Conservation (phyloP, 2,888 invertebrate species). For the Cheilosia variabilis region DNA sequence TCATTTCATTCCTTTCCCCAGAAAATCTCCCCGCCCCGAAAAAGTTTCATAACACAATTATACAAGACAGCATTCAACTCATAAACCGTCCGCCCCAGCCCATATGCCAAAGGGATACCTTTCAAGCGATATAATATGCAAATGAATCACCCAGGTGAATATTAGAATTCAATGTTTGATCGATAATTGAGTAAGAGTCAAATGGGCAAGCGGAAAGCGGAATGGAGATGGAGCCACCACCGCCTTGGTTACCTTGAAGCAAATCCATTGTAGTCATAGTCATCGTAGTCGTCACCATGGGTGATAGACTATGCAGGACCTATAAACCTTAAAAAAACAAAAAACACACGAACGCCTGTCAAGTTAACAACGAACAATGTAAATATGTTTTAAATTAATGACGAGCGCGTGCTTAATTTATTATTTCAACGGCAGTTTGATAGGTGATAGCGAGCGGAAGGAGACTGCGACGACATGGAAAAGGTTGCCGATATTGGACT, state of each 20-base stretch:
- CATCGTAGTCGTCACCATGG: slow-evolving; percentile 27
- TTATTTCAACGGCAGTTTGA: slow-evolving; percentile 66
- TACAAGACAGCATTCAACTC: slow-evolving; percentile 22
- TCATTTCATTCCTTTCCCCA: slow-evolving; percentile 3
- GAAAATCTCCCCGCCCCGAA: slow-evolving; percentile 18
- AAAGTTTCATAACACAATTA: slow-evolving; percentile 62
- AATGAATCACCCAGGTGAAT: slow-evolving; percentile 63
- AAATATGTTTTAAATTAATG: slow-evolving; percentile 71
- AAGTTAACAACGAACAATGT: slow-evolving; percentile 36
- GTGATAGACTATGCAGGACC: slow-evolving; percentile 39
- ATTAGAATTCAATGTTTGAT: slow-evolving; percentile 71
- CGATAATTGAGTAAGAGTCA: slow-evolving; percentile 67
- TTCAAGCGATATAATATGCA: slow-evolving; percentile 69
- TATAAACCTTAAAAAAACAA: slow-evolving; percentile 17
- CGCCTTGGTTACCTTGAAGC: slow-evolving; percentile 41
- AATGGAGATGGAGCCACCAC: slow-evolving; percentile 3
- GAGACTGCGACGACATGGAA: neutral
- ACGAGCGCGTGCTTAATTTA: slow-evolving; percentile 73
- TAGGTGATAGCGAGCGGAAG: slow-evolving; percentile 37
- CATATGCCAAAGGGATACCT: slow-evolving; percentile 34
- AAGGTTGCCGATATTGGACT: slow-evolving; percentile 13
- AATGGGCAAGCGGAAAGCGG: slow-evolving; percentile 8
- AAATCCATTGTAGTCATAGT: slow-evolving; percentile 15
- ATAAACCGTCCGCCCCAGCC: neutral
- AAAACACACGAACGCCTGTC: neutral